Percentiles rank a stretch among this genome's conserved stretches.
Conservation (phyloP, 2,888 invertebrate genomes). For the Ennomos fuscantarius region DNA sequence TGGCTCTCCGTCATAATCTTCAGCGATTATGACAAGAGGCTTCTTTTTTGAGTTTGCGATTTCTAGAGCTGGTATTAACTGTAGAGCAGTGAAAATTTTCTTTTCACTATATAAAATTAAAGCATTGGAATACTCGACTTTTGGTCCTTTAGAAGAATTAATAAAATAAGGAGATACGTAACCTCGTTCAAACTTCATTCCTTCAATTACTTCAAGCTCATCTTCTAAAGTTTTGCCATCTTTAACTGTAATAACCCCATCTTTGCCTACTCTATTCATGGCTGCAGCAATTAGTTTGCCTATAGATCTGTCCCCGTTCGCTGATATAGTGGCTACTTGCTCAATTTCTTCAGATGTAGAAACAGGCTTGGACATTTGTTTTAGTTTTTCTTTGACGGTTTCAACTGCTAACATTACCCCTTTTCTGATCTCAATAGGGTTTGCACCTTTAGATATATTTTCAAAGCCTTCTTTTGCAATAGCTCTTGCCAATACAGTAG, state of each 20-base stretch:
- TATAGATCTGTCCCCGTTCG: constrained; percentile 96
- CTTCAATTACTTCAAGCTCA: constrained; percentile 97
- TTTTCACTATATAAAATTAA: constrained; percentile 97
- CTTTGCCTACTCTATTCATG: constrained; percentile 98
- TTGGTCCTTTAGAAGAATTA: constrained; percentile 98
- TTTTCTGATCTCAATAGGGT: constrained; percentile 97
- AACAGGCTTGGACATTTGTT: constrained; percentile 94
- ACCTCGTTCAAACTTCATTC: constrained; percentile 99
- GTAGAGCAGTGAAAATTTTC: constrained; percentile 97
- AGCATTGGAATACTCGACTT: constrained; percentile 98
- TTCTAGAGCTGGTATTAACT: constrained; percentile 98
- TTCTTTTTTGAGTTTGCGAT: constrained; percentile 95
- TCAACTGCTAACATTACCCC: constrained; percentile 98
- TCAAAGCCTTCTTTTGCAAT: constrained; percentile 99
- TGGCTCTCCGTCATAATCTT: constrained; percentile 97
- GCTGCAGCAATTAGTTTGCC: constrained; percentile 97
- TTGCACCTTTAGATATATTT: constrained; percentile 97
- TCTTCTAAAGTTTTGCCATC: constrained; percentile 98
- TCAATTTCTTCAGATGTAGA: constrained; percentile 99
- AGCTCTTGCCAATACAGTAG: constrained; percentile 97
- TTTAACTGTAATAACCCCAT: constrained; percentile 99
- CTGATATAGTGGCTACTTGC: constrained; percentile 99
- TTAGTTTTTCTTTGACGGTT: constrained; percentile 92
- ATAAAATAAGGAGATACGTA: constrained; percentile 99
- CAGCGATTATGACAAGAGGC: constrained; percentile 97